Base-by-base conservation (phyloP, 2,888 invertebrate species). In the Epinotia bilunana region DNA sequence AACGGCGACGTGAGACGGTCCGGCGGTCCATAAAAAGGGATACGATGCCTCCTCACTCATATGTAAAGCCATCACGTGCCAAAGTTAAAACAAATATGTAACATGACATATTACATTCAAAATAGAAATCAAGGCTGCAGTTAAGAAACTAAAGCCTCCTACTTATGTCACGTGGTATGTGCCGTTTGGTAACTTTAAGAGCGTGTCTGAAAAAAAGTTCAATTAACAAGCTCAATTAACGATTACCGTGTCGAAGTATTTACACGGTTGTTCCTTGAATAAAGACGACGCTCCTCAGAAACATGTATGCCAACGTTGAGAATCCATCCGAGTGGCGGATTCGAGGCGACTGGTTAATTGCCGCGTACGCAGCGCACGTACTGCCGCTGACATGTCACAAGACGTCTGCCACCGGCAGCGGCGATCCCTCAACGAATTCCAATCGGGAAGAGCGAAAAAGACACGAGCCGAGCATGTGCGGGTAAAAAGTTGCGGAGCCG, bases 401-500 rank as follows among this genome's bases (percentile, higher is more conserved):
- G 92, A 90, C 91, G 91, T 92, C 91, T 91, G 92, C 94, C 93
- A 94, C 93, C 93, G 90, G 92, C 92, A 87, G 91, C 91, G 93
- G 92, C 91, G 90, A 90, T 91, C 90, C 89, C 90, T 90, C 91
- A 88, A 91, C 92, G 91, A 93, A 94, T 94, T 94, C 94, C 94
- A 81, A 91, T 89, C 86, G 91, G 88, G 86, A 92, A 92, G 92
- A 93, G 93, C 91, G 92, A 93, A 93, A 93, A 94, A 91, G 92
- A 93, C 93, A 93, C 93, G 93, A 91, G 91, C 90, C 88, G 88
- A 89, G 92, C 91, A 93, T 90, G 88, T 87, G 86, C 79, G 77
- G 84, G 83, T 88, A 94, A 94, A 94, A 94, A 94, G 89, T 90
- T 83, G 91, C 84, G 83, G 84, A 84, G 87, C 89, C 85, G 83